phyloP scores from a whole-genome alignment of 1,140 invertebrate species.

The Hesperophylax magnus region DNA sequence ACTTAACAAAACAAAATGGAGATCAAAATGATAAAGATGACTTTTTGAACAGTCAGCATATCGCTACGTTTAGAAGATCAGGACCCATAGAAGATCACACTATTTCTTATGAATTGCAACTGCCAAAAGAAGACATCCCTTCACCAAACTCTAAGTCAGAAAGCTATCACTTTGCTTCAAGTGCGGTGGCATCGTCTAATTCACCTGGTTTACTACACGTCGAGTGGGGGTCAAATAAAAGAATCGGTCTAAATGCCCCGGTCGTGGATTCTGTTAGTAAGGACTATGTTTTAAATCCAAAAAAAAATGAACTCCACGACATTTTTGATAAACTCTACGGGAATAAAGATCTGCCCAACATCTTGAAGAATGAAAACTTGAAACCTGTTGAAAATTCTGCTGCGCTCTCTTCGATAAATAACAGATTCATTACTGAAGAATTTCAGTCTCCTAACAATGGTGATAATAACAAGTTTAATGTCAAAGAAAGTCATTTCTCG shows the following conservation, averaged over 20 bases:
- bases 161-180: slow-evolving; percentile 3
- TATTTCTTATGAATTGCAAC: not conserved
- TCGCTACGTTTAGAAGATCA: no score
- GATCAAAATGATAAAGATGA: no score
- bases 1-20: not conserved
- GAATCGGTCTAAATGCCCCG: not conserved
- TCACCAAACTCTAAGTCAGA: not conserved
- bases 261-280: not conserved
- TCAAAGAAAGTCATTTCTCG: not conserved
- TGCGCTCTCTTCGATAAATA: not conserved
- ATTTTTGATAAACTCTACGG: no score
- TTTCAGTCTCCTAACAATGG: not conserved
- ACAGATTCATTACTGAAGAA: not conserved
- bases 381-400: not conserved
- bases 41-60: no score
- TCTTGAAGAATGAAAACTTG: not conserved
- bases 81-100: not conserved
- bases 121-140: not conserved
- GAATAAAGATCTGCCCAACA: no score
- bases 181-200: not conserved
- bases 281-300: not conserved
- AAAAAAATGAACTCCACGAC: no score
- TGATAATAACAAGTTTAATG: no score
- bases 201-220: not conserved
- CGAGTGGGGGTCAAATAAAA: slow-evolving; percentile 4